These are phyloP conservation scores for Harmothoe impar DNA, from an alignment of 2,888 invertebrate species.

Conservation along the genomic window DNA sequence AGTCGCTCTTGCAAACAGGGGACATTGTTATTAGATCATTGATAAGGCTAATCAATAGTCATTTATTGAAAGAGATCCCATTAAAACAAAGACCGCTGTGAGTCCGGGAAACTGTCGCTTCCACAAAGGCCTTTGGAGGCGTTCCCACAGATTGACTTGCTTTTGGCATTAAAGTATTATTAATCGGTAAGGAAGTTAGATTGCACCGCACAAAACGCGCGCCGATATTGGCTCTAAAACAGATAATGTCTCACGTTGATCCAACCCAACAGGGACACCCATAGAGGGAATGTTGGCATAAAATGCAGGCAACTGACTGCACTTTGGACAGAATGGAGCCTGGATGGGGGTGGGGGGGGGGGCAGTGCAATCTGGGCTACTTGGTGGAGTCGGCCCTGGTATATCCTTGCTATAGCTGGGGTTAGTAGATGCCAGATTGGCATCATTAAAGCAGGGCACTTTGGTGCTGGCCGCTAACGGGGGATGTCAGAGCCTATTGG, in stretches of 20 bases:
- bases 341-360: neutral
- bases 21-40: constrained; percentile 3
- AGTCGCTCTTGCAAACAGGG: neutral
- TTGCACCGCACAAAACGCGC: neutral
- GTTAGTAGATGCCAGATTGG: constrained; percentile 40
- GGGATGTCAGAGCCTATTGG: constrained; percentile 46
- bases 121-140: neutral
- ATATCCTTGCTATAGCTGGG: neutral
- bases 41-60: constrained; percentile 38
- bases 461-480: constrained; percentile 50
- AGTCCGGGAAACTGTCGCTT: constrained; percentile 14
- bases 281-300: neutral
- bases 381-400: neutral
- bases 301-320: neutral
- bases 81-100: neutral
- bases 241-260: neutral
- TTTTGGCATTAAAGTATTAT: neutral
- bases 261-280: neutral
- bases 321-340: neutral
- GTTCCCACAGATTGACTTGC: constrained; percentile 12
- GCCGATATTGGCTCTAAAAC: neutral
- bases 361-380: neutral
- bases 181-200: neutral
- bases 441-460: constrained; percentile 50
- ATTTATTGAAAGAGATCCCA: constrained; percentile 7